Percentiles rank a stretch among this genome's conserved stretches.
Evolutionary conservation across 1,140 invertebrate species (phyloP).

Genomic region (Batillaria attramentaria): DNA sequence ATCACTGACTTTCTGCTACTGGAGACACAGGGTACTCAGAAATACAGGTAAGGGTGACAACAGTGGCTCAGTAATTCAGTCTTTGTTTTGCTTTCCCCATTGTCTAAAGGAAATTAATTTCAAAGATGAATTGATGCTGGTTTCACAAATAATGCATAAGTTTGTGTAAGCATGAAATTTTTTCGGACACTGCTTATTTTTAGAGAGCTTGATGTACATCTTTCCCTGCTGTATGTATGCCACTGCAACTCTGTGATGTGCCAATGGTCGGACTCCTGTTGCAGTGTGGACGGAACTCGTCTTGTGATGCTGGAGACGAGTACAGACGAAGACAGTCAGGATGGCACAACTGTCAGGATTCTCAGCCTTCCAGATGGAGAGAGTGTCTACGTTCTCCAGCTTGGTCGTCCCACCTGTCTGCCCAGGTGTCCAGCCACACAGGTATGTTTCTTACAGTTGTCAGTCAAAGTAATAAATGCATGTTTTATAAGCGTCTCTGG

Average conservation of each 20-base stretch:
- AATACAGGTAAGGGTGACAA: conserved; percentile 34
- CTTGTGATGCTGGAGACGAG: conserved; percentile 47
- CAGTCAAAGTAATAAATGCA: background rate
- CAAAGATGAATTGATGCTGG: background rate
- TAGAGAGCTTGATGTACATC: background rate
- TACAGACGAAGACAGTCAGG: conserved; percentile 32
- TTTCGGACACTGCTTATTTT: too few relatives aligned
- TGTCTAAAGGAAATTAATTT: background rate
- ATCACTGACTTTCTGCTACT: conserved; percentile 40
- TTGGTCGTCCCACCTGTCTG: conserved; percentile 44
- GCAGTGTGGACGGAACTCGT: conserved; percentile 55
- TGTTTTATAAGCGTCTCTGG: too few relatives aligned
- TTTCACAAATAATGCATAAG: background rate
- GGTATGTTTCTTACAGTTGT: conserved; percentile 1
- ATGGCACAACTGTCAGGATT: background rate
- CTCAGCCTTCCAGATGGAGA: conserved; percentile 30
- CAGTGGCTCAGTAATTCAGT: too few relatives aligned
- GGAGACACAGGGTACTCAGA: conserved; percentile 39
- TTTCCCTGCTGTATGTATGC: background rate
- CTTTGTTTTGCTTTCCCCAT: background rate
- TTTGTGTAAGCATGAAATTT: too few relatives aligned
- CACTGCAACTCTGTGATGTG: background rate
- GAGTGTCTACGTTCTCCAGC: conserved; percentile 55
- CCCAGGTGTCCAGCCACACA: conserved; percentile 38
- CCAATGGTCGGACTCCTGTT: background rate